These are phyloP conservation scores for Lamellibrachia luymesi DNA, from an alignment of 1,140 invertebrate species.

Conservation along the genomic window DNA sequence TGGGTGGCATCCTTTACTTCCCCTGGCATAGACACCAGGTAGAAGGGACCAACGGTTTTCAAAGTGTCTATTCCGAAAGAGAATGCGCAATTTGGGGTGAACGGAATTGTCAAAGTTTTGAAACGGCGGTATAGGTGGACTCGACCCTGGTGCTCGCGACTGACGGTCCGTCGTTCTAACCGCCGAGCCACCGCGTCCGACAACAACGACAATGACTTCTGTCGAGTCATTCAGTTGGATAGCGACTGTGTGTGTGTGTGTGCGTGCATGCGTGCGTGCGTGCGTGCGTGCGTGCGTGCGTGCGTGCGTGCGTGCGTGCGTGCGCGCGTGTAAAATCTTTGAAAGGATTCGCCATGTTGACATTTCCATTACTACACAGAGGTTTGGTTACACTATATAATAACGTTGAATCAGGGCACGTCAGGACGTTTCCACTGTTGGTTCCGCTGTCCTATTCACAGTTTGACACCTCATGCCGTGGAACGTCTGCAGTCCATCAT, in stretches of 20 bases:
- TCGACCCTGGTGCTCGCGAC: no score
- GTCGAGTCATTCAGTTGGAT: not conserved
- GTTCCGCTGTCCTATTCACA: not conserved
- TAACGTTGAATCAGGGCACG: not conserved
- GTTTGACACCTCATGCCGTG: not conserved
- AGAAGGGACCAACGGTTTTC: no score
- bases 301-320: no score
- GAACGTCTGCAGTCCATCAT: not conserved
- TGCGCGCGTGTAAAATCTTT: not conserved
- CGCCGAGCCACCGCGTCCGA: no score
- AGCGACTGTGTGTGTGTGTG: not conserved
- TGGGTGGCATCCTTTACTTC: no score
- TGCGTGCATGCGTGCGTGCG: not conserved
- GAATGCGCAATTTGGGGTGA: no score
- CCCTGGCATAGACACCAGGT: no score
- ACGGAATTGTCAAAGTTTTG: no score
- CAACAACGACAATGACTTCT: not conserved
- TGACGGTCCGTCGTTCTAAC: no score
- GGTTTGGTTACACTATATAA: not conserved
- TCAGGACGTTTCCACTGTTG: not conserved
- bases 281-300: not conserved
- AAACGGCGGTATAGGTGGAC: no score
- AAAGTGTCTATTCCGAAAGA: no score
- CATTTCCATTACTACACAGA: not conserved
- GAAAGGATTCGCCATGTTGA: not conserved